Percentiles rank a stretch among this genome's conserved stretches.
Conservation (phyloP, 1,140 invertebrate genomes). For the Anastatus disparis region DNA sequence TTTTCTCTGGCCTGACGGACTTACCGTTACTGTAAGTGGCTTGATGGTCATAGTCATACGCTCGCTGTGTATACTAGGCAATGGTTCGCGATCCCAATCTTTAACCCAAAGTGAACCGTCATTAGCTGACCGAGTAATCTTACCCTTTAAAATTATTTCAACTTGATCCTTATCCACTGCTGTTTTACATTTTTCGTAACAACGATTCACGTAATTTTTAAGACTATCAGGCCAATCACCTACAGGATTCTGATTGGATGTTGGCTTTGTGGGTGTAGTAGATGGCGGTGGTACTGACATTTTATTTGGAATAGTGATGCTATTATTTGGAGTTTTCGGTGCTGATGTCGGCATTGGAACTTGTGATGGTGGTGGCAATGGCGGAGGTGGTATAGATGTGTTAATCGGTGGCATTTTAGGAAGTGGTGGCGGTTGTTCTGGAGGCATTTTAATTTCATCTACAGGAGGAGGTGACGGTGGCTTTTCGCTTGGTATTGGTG, state of each 20-base stretch:
- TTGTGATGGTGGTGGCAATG: constrained; percentile 40
- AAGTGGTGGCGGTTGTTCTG: constrained; percentile 51
- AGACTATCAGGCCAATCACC: constrained; percentile 78
- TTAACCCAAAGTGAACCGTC: constrained; percentile 86
- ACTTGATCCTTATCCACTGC: constrained; percentile 92
- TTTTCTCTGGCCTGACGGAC: constrained; percentile 54
- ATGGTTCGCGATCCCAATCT: constrained; percentile 91
- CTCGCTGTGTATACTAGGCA: constrained; percentile 86
- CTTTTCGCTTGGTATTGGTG: constrained; percentile 62
- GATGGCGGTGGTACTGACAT: constrained; percentile 47
- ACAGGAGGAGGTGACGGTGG: constrained; percentile 62
- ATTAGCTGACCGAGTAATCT: constrained; percentile 88
- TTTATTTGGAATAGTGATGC: no score
- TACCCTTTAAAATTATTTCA: constrained; percentile 91
- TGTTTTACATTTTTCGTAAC: constrained; percentile 89
- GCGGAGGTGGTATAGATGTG: constrained; percentile 37
- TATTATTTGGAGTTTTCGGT: constrained; percentile 30
- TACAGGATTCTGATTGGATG: constrained; percentile 58
- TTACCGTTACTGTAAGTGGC: constrained; percentile 51
- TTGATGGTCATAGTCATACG: constrained; percentile 73
- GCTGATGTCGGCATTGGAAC: constrained; percentile 28
- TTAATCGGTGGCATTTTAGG: constrained; percentile 54
- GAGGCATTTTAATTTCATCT: constrained; percentile 43
- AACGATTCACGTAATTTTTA: constrained; percentile 88
- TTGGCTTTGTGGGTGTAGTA: constrained; percentile 42